phyloP scores from a whole-genome alignment of 23 tunicate genomes.

The Corella eumyota region DNA sequence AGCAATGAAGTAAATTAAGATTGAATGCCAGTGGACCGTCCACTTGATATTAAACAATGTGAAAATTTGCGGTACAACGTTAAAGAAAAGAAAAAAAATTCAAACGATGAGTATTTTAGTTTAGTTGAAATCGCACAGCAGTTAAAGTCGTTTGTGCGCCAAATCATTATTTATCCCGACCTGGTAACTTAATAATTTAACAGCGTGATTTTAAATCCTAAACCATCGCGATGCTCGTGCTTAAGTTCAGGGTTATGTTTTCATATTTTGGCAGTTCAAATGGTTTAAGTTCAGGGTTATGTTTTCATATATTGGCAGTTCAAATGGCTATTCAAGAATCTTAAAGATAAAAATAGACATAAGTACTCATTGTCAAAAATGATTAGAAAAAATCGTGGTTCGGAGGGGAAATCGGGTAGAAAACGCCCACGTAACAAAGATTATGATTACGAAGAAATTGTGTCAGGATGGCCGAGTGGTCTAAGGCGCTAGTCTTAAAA shows the following conservation, averaged over 20 bases:
- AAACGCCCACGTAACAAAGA: conserved; percentile 6
- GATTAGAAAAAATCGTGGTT: conserved; percentile 6
- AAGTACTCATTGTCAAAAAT: background rate
- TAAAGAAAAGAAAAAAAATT: background rate
- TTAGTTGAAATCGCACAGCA: background rate
- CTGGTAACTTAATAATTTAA: background rate
- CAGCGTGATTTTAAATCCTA: conserved; percentile 5
- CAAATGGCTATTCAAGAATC: conserved; percentile 6
- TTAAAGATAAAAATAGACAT: background rate
- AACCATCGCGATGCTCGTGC: conserved; percentile 2
- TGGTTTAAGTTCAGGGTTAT: conserved; percentile 6
- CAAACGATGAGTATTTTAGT: conserved; percentile 1
- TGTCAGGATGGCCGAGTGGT: no score
- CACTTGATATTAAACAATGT: conserved; percentile 10
- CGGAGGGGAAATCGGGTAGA: conserved; percentile 5
- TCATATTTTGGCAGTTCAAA: no score
- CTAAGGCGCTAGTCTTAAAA: no score
- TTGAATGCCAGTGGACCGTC: conserved; percentile 17
- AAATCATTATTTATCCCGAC: conserved; percentile 7
- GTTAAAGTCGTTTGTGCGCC: background rate
- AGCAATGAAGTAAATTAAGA: background rate
- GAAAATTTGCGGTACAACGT: background rate
- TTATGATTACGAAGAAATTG: no score
- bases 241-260: conserved; percentile 5
- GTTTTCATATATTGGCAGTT: no score